Evolutionary conservation across 2,888 invertebrate genomes (phyloP), one percentile per base, ranked within the genome.

Genomic region (Argyresthia albistria): DNA sequence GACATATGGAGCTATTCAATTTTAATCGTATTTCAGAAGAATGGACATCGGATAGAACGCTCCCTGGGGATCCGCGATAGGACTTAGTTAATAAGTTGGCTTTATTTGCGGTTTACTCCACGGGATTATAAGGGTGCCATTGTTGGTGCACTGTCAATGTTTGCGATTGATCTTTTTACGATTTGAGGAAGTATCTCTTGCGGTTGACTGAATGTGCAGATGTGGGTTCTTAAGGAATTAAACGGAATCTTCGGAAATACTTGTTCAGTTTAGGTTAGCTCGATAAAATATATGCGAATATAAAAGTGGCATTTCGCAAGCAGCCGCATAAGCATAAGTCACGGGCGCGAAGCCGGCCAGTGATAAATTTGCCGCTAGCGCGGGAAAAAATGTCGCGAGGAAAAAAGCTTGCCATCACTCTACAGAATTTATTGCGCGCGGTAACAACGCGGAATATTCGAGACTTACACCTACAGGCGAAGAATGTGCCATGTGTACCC

Each of bases 11-110:
- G 73, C 84, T 81, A 86, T 87, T 82, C 86, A 86, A 83, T 86
- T 86, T 86, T 87, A 86, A 87, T 87, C 86, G 83, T 74, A 87
- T 87, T 83, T 81, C 80, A 80, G 82, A 83, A 84, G 82, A 86
- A 86, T 84, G 81, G 84, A 79, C 81, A 79, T 70, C 73, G 78
- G 75, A 86, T 87, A 82, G 77, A 79, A 75, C 69, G 73, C 67
- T 70, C 71, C 70, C 71, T 73, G 69, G 65, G 66, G 65, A 65
- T 64, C 64, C 62, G 62, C 63, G 75, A 76, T 79, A 76, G 75
- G 72, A 74, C 70, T 73, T 72, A 73, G 67, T 78, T 81, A 80
- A 79, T 79, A 80, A 78, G 73, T 73, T 74, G 76, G 79, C 76
- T 81, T 82, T 82, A 83, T 83, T 76, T 84, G 86, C 77, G 84